These are phyloP conservation scores for Caenorhabditis uteleia DNA, from an alignment of 2,888 invertebrate genomes.

Conservation along the genomic window DNA sequence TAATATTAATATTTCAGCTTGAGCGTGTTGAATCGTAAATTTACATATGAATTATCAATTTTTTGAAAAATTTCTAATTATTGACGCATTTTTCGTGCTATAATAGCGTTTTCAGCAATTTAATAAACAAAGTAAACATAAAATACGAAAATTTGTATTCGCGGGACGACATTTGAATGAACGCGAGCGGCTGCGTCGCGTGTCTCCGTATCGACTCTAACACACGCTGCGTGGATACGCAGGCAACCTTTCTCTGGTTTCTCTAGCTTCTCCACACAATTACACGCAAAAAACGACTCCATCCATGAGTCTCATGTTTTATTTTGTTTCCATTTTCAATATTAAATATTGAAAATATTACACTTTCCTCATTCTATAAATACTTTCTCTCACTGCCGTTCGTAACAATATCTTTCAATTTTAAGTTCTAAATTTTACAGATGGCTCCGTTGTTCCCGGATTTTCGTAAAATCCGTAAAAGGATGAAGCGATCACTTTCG, in stretches of 20 bases:
- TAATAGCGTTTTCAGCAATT: too few relatives aligned
- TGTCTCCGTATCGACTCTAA: conserved; percentile 14
- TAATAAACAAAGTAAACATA: conserved; percentile 7
- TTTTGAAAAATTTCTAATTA: too few relatives aligned
- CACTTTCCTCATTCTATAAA: not conserved
- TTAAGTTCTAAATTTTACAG: conserved; percentile 5
- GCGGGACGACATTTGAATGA: conserved; percentile 28
- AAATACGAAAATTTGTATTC: conserved; percentile 27
- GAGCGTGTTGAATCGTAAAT: too few relatives aligned
- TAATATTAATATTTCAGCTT: too few relatives aligned
- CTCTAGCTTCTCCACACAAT: too few relatives aligned
- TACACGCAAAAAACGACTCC: too few relatives aligned
- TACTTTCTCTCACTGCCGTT: not conserved
- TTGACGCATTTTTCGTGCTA: too few relatives aligned
- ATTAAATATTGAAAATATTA: too few relatives aligned
- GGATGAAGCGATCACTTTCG: conserved; percentile 87
- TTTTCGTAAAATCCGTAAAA: conserved; percentile 67
- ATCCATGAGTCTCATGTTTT: too few relatives aligned
- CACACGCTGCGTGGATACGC: conserved; percentile 6
- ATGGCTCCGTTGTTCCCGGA: conserved; percentile 60
- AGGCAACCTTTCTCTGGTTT: too few relatives aligned
- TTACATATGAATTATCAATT: too few relatives aligned
- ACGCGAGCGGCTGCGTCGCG: conserved; percentile 27
- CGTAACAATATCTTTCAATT: not conserved
- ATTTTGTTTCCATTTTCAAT: too few relatives aligned